These are phyloP conservation scores for Mus spretus DNA, from an alignment of 2,797 vertebrate species.

Conservation along the genomic window DNA sequence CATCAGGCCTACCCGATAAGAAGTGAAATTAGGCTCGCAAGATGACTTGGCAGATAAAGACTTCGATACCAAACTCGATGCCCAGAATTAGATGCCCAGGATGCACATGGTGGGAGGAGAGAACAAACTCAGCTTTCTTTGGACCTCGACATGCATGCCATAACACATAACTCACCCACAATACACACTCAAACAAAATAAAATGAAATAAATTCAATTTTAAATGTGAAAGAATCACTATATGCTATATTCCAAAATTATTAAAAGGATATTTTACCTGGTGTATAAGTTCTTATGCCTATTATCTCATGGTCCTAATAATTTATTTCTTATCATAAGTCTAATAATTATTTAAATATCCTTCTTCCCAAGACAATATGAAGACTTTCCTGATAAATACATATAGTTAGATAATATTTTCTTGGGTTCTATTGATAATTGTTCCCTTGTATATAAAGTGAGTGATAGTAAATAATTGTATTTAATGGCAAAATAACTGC, in stretches of 20 bases:
- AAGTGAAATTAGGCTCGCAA: neutral
- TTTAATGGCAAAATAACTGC: neutral
- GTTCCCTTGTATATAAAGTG: neutral
- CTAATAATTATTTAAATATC: neutral
- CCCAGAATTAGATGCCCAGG: neutral
- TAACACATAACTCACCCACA: too few relatives aligned
- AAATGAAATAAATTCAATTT: neutral
- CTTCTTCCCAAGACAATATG: neutral
- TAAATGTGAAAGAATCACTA: neutral
- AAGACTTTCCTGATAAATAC: constrained; percentile 4
- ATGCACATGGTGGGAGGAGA: neutral
- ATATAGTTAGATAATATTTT: neutral
- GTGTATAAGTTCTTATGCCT: neutral
- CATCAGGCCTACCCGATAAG: neutral
- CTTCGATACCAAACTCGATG: neutral
- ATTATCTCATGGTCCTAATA: neutral
- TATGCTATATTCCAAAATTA: neutral
- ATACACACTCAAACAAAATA: neutral
- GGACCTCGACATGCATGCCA: neutral
- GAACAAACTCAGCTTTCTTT: neutral
- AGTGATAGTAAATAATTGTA: neutral
- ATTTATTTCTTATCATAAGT: neutral
- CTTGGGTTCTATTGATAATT: neutral
- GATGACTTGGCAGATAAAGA: neutral
- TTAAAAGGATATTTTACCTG: constrained; percentile 20